Evolutionary conservation across 2,113 vertebrate species (phyloP).

Genomic region (Poeciliopsis occidentalis): DNA sequence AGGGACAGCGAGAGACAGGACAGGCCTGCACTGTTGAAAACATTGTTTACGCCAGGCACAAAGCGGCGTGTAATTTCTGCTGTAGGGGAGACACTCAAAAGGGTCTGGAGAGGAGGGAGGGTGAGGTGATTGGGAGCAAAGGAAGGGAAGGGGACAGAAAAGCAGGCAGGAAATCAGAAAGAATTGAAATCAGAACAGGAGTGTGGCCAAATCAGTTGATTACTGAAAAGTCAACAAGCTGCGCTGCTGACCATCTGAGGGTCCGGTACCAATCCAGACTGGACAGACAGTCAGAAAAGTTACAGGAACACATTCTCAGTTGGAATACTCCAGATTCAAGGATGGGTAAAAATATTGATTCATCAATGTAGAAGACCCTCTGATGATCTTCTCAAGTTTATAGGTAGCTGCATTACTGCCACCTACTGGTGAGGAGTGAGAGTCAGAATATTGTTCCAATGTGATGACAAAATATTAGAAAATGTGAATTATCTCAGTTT

Average conservation of each 20-base stretch:
- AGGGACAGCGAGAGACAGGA: conserved; percentile 55
- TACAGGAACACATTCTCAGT: neutral
- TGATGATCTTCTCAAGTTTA: too few species aligned
- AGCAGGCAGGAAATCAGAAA: conserved; percentile 44
- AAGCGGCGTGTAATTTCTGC: conserved; percentile 77
- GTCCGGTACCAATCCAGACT: conserved; percentile 5
- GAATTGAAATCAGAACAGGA: conserved; percentile 55
- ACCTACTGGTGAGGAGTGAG: too few species aligned
- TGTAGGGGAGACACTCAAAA: conserved; percentile 63
- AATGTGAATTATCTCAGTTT: too few species aligned
- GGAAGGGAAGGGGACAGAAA: conserved; percentile 16
- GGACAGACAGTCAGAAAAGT: conserved; percentile 5
- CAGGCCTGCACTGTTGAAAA: conserved; percentile 71
- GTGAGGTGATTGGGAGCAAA: conserved; percentile 10
- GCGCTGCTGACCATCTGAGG: conserved; percentile 11
- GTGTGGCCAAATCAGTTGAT: conserved; percentile 48
- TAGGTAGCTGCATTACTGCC: too few species aligned
- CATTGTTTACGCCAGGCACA: conserved; percentile 74
- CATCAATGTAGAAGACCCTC: too few species aligned
- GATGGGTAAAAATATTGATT: too few species aligned
- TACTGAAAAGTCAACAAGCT: conserved; percentile 47
- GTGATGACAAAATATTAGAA: too few species aligned
- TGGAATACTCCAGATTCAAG: too few species aligned
- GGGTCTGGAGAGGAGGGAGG: conserved; percentile 33
- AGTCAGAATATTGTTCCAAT: too few species aligned